Percentiles rank a stretch among this genome's conserved stretches.
phyloP scores from a whole-genome alignment of 2,113 vertebrate genomes.

The Pachyramphus minor region DNA sequence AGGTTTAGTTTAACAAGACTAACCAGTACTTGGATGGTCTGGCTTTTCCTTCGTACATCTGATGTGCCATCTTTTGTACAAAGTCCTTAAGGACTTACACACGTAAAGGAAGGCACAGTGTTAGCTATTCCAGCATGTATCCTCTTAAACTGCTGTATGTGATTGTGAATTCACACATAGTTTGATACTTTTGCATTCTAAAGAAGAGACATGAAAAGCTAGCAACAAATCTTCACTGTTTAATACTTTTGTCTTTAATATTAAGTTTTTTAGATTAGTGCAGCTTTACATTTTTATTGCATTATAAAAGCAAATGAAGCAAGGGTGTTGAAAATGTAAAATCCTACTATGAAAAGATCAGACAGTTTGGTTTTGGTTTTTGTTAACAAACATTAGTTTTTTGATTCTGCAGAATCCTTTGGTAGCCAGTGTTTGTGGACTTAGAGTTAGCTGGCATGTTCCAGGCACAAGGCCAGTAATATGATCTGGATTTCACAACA shows the following conservation, averaged over 20 bases:
- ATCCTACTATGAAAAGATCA: background rate
- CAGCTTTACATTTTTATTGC: background rate
- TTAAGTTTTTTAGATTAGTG: background rate
- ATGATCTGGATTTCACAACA: conserved; percentile 27
- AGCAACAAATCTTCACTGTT: background rate
- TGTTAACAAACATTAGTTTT: background rate
- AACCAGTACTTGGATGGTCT: background rate
- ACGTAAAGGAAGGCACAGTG: background rate
- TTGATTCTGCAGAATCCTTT: background rate
- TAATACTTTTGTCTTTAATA: background rate
- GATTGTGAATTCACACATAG: background rate
- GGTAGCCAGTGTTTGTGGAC: background rate
- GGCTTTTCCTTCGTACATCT: background rate
- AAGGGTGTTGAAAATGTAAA: background rate
- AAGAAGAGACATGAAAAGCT: background rate
- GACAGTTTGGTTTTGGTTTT: background rate
- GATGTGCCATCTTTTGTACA: background rate
- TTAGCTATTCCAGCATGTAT: no score
- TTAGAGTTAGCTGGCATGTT: conserved; percentile 4
- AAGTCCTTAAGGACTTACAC: background rate
- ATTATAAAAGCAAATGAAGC: background rate
- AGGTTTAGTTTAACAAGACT: background rate
- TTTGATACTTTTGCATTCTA: background rate
- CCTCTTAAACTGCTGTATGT: background rate
- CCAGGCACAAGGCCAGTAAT: conserved; percentile 32